Conservation (phyloP, 2,888 invertebrate genomes). For the Epirrhoe alternata region DNA sequence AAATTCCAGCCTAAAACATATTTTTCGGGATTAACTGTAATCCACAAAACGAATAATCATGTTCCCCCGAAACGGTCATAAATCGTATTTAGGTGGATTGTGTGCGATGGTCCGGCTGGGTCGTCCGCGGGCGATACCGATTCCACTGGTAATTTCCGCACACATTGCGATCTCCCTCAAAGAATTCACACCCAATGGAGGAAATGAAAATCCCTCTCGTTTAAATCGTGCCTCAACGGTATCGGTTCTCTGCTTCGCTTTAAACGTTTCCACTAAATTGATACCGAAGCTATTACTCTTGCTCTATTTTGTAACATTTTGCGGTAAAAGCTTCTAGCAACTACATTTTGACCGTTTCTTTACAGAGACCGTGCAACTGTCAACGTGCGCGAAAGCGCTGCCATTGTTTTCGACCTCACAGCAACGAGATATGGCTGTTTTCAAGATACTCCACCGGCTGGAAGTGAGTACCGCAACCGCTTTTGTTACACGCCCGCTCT, state of each 20-base stretch:
- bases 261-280: constrained; percentile 43
- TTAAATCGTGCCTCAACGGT: constrained; percentile 66
- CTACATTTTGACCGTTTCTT: constrained; percentile 57
- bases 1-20: constrained; percentile 10
- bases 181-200: constrained; percentile 62
- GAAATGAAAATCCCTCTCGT: constrained; percentile 74
- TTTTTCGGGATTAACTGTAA: constrained; percentile 20
- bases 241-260: constrained; percentile 48
- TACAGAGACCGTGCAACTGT: constrained; percentile 97
- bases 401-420: constrained; percentile 96
- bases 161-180: constrained; percentile 60
- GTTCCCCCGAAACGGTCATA: constrained; percentile 34
- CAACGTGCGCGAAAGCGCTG: constrained; percentile 94
- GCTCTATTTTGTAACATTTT: constrained; percentile 32
- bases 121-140: constrained; percentile 62
- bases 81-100: constrained; percentile 46
- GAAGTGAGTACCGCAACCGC: constrained; percentile 87
- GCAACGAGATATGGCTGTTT: constrained; percentile 98
- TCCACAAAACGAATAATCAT: constrained; percentile 26
- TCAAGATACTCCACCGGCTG: constrained; percentile 98
- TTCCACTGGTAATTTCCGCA: constrained; percentile 75
- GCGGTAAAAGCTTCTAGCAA: constrained; percentile 38
- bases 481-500: constrained; percentile 53
- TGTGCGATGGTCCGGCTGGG: constrained; percentile 56
- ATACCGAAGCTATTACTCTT: constrained; percentile 33